Conservation (phyloP, 2,797 vertebrate species). For the Steatocranus sp. region DNA sequence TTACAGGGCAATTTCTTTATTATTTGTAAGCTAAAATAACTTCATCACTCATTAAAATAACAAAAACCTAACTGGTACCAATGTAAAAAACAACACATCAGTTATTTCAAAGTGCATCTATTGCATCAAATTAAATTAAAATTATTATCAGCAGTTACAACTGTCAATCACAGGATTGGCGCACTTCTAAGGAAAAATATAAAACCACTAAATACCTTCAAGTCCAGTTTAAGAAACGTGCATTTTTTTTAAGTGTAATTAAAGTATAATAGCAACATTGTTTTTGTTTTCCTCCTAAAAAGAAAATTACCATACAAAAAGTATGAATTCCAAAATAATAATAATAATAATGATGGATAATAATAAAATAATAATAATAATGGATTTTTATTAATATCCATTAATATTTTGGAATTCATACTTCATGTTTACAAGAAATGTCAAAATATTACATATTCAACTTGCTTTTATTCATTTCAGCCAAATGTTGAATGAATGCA, state of each 20-base stretch:
- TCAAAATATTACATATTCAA: background rate
- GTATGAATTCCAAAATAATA: background rate
- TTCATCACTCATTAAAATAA: too few species aligned
- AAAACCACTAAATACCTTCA: background rate
- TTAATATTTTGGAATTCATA: too few species aligned
- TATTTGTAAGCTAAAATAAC: background rate
- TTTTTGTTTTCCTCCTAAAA: background rate
- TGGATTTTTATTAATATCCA: background rate
- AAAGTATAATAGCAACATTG: rapidly evolving
- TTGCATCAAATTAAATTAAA: background rate
- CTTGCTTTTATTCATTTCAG: background rate
- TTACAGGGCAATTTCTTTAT: background rate
- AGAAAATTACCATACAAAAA: background rate
- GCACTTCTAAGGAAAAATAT: background rate
- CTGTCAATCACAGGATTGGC: background rate
- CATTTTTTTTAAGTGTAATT: background rate
- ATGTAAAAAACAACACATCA: background rate
- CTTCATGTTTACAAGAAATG: background rate
- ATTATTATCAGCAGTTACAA: background rate
- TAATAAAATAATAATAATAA: background rate
- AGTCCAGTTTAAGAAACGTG: background rate
- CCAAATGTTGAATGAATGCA: background rate
- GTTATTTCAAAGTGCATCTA: background rate
- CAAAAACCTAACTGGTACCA: background rate
- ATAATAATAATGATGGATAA: too few species aligned